Percentiles rank a stretch among this genome's conserved stretches.
These are phyloP conservation scores for Hipposideros armiger DNA, from an alignment of 2,113 vertebrate species.

Conservation along the genomic window DNA sequence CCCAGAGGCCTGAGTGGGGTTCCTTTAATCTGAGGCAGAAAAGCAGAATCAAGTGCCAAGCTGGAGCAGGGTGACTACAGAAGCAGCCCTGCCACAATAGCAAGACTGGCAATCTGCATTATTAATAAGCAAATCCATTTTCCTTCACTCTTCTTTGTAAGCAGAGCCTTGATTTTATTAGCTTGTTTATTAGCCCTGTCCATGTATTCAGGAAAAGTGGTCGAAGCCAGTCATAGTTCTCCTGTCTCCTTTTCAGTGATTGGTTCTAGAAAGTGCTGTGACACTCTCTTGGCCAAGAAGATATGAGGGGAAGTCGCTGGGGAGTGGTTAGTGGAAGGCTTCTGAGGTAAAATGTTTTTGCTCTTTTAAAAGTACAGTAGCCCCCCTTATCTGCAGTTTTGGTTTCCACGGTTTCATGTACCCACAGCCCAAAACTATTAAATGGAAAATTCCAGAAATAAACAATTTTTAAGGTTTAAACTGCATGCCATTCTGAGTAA, in stretches of 20 bases:
- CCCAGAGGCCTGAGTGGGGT: not conserved
- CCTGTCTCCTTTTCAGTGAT: not conserved
- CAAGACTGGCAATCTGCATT: not conserved
- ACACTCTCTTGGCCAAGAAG: too few relatives aligned
- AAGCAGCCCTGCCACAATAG: not conserved
- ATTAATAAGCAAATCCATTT: conserved; percentile 31
- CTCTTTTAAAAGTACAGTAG: not conserved
- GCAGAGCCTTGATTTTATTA: not conserved
- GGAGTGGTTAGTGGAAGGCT: not conserved
- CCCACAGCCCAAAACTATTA: not conserved
- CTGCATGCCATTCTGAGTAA: not conserved
- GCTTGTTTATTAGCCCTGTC: not conserved
- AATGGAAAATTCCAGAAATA: not conserved
- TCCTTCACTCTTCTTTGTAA: not conserved
- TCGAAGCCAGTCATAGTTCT: not conserved
- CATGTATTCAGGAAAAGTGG: not conserved
- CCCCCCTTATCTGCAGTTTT: not conserved
- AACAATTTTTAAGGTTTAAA: not conserved
- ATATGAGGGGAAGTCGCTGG: not conserved
- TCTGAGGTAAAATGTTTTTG: not conserved
- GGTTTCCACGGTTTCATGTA: not conserved
- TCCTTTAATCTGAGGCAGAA: not conserved
- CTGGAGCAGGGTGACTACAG: not conserved
- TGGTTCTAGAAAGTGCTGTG: not conserved
- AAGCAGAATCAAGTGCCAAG: not conserved